Evolutionary conservation across 2,113 vertebrate genomes (phyloP), one percentile per base, ranked within the genome.

Genomic region (Phainopepla nitens): DNA sequence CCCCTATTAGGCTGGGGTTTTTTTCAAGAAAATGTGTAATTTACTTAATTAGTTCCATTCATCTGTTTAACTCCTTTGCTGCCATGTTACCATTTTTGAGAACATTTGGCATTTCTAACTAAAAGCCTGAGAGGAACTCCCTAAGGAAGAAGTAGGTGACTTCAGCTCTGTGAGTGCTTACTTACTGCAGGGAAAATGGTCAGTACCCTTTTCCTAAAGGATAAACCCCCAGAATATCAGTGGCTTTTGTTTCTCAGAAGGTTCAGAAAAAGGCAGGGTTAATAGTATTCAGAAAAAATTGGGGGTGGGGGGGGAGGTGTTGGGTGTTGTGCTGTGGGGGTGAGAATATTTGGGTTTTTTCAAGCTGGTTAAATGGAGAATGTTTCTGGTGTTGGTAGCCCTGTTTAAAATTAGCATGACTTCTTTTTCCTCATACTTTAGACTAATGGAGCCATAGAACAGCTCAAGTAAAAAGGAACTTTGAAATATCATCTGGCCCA

Each of bases 301-400:
- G 24, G 1, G 1, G 8, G 2, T n/a, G 2, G 4, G 5, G 7
- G 5, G 1, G 4, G 11, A 25, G n/a, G 39, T 44, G 25, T 17
- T 62, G 23, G 1, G 8, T 9, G 13, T 36, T 45, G 10, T 45
- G 10, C 27, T 44, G 13, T 15, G 25, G 8, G 27, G 9, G 18
- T 25, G 13, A 20, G 19, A 47, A 20, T 69, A 22, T 62, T 31
- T 45, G 27, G 8, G 2, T 11, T 85, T 78, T 85, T 85, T 42
- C 39, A 86, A 82, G 20, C 19, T 45, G 19, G 15, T 73, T 58
- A 33, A 73, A 65, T 33, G 22, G 6, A 65, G 42, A 65, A 42
- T 57, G 5, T 44, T 65, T 16, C 24, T n/a, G 11, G 7, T 31
- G 7, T 28, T 65, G 49, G 27, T 54, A 73, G 25, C 33, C 70